A percentile compares a stretch with the other conserved stretches of the same genome.
These are phyloP conservation scores for Clarias magur DNA, from an alignment of 2,113 vertebrate species.

Conservation along the genomic window DNA sequence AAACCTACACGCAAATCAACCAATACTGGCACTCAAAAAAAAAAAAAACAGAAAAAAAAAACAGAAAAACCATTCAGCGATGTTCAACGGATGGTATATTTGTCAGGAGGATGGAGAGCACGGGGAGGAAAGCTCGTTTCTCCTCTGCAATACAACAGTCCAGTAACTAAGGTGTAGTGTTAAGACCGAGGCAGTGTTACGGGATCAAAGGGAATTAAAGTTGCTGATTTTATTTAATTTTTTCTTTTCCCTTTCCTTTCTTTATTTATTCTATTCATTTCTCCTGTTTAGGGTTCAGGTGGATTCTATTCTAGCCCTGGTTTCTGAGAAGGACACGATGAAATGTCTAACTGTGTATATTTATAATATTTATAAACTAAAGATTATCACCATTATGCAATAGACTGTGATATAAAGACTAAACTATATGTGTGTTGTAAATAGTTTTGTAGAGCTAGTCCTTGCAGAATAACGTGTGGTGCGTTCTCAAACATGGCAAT, in stretches of 20 bases:
- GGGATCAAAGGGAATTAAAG: slow-evolving; percentile 74
- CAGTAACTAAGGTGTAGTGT: slow-evolving; percentile 58
- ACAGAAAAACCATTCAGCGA: slow-evolving; percentile 34
- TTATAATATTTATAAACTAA: slow-evolving; percentile 86
- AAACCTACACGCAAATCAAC: slow-evolving; percentile 59
- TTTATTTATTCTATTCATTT: neutral
- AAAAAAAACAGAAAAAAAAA: neutral
- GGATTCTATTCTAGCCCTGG: slow-evolving; percentile 71
- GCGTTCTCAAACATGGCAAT: slow-evolving; percentile 86
- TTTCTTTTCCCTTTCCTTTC: slow-evolving; percentile 60
- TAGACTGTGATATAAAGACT: slow-evolving; percentile 88
- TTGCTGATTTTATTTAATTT: slow-evolving; percentile 53
- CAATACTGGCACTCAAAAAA: slow-evolving; percentile 53
- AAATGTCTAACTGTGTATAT: slow-evolving; percentile 78
- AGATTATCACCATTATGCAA: slow-evolving; percentile 82
- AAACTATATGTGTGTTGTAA: slow-evolving; percentile 86
- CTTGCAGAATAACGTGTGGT: slow-evolving; percentile 84
- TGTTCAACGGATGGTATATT: slow-evolving; percentile 58
- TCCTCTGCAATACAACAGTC: slow-evolving; percentile 59
- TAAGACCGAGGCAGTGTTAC: slow-evolving; percentile 74
- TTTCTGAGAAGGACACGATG: slow-evolving; percentile 70
- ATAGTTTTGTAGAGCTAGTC: slow-evolving; percentile 91
- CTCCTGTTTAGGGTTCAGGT: neutral
- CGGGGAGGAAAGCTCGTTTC: slow-evolving; percentile 50
- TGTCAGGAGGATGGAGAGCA: slow-evolving; percentile 53